Conservation (phyloP, 1,140 invertebrate genomes). For the Holotrichia oblita region DNA sequence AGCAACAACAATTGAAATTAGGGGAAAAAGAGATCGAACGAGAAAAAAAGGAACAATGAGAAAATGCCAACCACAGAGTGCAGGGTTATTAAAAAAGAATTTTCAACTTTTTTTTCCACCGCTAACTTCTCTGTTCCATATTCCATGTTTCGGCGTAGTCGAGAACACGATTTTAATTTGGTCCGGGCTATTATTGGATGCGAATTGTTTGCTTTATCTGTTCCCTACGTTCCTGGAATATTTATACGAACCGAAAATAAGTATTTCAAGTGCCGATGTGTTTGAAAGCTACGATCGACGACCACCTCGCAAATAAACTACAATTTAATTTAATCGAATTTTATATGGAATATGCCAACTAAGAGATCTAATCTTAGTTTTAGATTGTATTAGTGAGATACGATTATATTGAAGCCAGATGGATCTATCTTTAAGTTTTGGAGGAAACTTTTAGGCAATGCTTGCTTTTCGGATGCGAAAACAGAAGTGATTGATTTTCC, state of each 20-base stretch:
- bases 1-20: slow-evolving; percentile 10
- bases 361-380: background rate
- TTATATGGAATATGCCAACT: background rate
- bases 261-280: background rate
- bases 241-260: background rate
- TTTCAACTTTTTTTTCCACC: background rate
- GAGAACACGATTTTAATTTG: background rate
- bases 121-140: background rate
- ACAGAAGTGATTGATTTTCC: no score
- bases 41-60: background rate
- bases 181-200: background rate
- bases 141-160: background rate
- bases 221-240: background rate
- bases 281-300: background rate
- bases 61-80: background rate
- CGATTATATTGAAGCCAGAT: no score
- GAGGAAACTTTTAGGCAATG: no score
- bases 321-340: background rate
- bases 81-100: slow-evolving; percentile 3
- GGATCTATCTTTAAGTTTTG: no score
- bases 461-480: no score
- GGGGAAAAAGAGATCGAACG: background rate
- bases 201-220: background rate
- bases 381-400: background rate
- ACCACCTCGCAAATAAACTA: background rate